These are phyloP conservation scores for Drosophila diplacantha DNA, from an alignment of 2,888 invertebrate species.

Conservation along the genomic window DNA sequence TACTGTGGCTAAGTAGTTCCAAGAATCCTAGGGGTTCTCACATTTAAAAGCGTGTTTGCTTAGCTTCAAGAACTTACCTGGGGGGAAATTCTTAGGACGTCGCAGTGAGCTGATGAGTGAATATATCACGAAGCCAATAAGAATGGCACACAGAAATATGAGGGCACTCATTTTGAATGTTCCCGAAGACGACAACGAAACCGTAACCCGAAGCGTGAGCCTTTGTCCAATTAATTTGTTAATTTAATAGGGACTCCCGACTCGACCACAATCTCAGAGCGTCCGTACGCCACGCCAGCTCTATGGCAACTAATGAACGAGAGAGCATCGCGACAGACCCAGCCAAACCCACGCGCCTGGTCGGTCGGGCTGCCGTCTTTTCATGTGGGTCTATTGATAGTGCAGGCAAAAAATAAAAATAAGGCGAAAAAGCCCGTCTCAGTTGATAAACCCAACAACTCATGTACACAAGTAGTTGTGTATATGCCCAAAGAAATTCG, in stretches of 20 bases:
- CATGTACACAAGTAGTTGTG: constrained; percentile 9
- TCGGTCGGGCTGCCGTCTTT: constrained; percentile 21
- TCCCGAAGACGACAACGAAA: constrained; percentile 5
- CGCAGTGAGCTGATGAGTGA: constrained; percentile 59
- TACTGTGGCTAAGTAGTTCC: neutral
- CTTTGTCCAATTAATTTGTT: constrained; percentile 21
- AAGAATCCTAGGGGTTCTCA: neutral
- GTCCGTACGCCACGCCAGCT: constrained; percentile 41
- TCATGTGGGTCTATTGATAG: constrained; percentile 51
- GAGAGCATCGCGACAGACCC: constrained; percentile 30
- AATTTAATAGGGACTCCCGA: constrained; percentile 4
- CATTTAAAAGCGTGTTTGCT: neutral
- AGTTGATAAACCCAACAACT: constrained; percentile 45
- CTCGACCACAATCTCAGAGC: constrained; percentile 16
- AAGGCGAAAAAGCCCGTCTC: constrained; percentile 43
- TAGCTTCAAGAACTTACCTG: constrained; percentile 60
- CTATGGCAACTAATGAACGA: constrained; percentile 49
- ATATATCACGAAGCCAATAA: constrained; percentile 61
- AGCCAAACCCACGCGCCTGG: constrained; percentile 43
- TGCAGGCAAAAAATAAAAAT: constrained; percentile 20
- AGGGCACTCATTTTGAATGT: constrained; percentile 60
- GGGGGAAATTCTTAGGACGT: constrained; percentile 73
- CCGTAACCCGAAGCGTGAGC: constrained; percentile 4
- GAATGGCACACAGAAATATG: constrained; percentile 53
- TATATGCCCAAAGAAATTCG: constrained; percentile 25